These are phyloP conservation scores for Eutrigla gurnardus DNA, from an alignment of 2,797 vertebrate genomes.

Conservation along the genomic window DNA sequence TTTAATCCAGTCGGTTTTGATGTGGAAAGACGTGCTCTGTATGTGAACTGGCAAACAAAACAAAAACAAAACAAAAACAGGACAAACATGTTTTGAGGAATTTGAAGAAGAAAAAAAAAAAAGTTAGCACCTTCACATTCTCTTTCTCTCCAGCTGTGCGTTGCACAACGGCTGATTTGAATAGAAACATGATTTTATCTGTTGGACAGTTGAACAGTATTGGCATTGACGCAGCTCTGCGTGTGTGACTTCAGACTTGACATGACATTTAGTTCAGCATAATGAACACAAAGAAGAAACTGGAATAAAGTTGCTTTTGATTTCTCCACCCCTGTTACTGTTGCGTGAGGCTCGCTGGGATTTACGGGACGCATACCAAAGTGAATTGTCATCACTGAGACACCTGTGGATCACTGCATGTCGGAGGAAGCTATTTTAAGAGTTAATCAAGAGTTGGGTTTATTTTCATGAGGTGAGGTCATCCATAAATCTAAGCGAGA, in stretches of 20 bases:
- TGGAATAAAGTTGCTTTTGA: neutral
- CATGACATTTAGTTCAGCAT: neutral
- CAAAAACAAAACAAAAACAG: constrained; percentile 31
- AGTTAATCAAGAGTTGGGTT: constrained; percentile 35
- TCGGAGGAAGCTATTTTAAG: constrained; percentile 22
- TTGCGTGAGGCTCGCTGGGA: constrained; percentile 10
- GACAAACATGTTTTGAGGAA: constrained; percentile 50
- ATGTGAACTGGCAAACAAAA: constrained; percentile 5
- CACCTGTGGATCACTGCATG: constrained; percentile 35
- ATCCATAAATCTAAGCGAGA: constrained; percentile 8
- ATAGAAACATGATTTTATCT: constrained; percentile 12
- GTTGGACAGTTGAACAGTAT: neutral
- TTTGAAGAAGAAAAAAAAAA: neutral
- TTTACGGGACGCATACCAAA: constrained; percentile 9
- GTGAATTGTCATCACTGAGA: constrained; percentile 39
- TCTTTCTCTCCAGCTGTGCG: neutral
- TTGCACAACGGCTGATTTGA: neutral
- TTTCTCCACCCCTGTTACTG: constrained; percentile 1
- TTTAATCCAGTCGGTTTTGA: constrained; percentile 21
- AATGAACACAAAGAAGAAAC: neutral
- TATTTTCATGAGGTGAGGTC: constrained; percentile 12
- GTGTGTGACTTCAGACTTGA: neutral
- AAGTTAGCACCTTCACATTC: neutral
- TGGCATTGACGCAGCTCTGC: neutral
- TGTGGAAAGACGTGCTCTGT: constrained; percentile 1